Evolutionary conservation across 2,113 vertebrate species (phyloP).

Genomic region (Syrmaticus mikado): DNA sequence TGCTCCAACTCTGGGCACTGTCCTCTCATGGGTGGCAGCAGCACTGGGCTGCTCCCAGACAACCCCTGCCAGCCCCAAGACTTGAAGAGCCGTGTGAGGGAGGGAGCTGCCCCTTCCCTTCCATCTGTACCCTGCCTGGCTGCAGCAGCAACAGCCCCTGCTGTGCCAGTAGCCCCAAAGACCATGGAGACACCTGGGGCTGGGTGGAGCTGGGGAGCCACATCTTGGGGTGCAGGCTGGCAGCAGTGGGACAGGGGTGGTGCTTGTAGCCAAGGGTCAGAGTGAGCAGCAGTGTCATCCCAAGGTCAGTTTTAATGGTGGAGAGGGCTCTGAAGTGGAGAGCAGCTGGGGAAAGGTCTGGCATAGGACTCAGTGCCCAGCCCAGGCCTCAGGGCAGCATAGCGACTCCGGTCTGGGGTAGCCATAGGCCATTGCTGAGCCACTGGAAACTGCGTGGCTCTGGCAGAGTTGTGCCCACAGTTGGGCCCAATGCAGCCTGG

Average conservation of each 20-base stretch:
- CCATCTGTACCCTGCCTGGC: background rate
- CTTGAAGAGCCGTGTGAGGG: background rate
- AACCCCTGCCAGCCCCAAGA: background rate
- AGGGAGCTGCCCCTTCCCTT: background rate
- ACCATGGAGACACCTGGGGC: background rate
- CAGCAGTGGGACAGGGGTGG: background rate
- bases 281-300: background rate
- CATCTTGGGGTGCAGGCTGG: accelerated
- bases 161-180: accelerated
- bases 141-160: background rate
- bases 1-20: background rate
- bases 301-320: background rate
- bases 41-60: too few relatives aligned
- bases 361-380: too few relatives aligned
- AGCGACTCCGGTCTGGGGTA: background rate
- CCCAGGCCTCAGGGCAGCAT: accelerated
- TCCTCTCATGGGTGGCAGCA: too few relatives aligned
- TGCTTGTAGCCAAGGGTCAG: background rate
- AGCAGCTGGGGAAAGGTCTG: background rate
- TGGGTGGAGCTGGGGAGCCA: background rate
- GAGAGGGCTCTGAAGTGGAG: background rate
- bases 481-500: background rate
- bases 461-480: background rate
- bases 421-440: background rate
- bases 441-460: background rate